Base-by-base conservation (phyloP, 2,797 vertebrate genomes). In the Dermochelys coriacea region DNA sequence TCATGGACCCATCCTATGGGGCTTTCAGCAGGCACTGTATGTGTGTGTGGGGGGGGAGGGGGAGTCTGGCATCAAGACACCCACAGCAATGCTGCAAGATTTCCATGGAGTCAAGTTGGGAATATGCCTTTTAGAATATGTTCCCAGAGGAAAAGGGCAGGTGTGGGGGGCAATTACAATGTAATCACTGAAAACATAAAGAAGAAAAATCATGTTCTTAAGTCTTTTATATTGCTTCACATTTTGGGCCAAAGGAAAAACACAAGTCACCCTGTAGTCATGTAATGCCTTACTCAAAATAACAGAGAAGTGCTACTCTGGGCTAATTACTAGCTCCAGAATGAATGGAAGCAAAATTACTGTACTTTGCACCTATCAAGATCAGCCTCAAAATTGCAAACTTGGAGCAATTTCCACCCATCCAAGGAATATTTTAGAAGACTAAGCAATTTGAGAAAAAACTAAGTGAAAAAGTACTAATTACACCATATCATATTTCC, bases 351-450 rank as follows among this genome's bases (percentile, higher is more conserved):
- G 75, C 19, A 49, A 93, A 95, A 89, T 88, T 89, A 94, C 16
- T 34, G 82, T 37, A 37, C 75, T 91, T 19, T 6, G 45, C 18
- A 91, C 52, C 64, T 52, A 15, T 49, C 85, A 95, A 87, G 52
- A 93, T 78, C 50, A 71, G 6, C 50, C 85, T 95, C 87, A 91
- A 90, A 96, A 94, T 77, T 95, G 71, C 84, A 95, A 64, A 54
- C 23, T 49, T 47, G 49, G 47, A 84, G 41, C 47, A 75, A 80
- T 87, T 54, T 89, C 82, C 88, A 55, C 87, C 86, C 91, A 77
- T 92, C 57, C 27, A 89, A 90, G 77, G 77, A 96, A 86, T 96
- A 95, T 95, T 95, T 97, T 94, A 93, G 96, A 93, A 91, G 54
- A 88, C 51, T 82, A 68, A 23, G 45, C 18, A 80, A 55, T 14